Base-by-base conservation (phyloP, 2,888 invertebrate genomes). In the Yponomeuta cagnagella region DNA sequence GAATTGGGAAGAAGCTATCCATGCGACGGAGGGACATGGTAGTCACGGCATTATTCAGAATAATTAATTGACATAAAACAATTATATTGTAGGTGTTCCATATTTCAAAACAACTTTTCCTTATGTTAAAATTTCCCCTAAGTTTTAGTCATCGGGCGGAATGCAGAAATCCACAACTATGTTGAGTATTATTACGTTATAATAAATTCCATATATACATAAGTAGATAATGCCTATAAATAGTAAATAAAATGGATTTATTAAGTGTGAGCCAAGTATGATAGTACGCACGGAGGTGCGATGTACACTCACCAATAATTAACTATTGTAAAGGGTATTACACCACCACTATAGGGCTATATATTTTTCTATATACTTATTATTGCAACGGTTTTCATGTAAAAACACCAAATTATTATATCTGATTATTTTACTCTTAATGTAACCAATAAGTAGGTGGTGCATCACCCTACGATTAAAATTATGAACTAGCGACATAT, bases 161-260 rank as follows among this genome's bases (percentile, higher is more conserved):
- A 92, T 92, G 93, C 93, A 90, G 90, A 91, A 89, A 91, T 91
- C 92, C 92, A 92, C 92, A 92, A 92, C 91, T 90, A 91, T 88
- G 90, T 90, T 90, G 90, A 91, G 90, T 91, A 90, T 90, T 89
- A 86, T 85, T 83, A 88, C 79, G 52, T 58, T 58, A 80, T 75
- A 74, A 75, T 73, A 76, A 75, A 72, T 78, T 88, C 89, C 88
- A 90, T 90, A 92, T 89, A 90, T 90, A 91, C 89, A 90, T 88
- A 90, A 87, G 87, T 90, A 90, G 84, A 89, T 84, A 74, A 87
- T 80, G 83, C 82, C 85, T 89, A 87, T 82, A 84, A 82, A 84
- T 82, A 87, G 81, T 86, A 86, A 88, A 87, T 83, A 85, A 86
- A 83, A 87, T 83, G 83, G 83, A 87, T 86, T 84, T 79, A 82